A percentile compares a stretch with the other conserved stretches of the same genome.
Evolutionary conservation across 2,888 invertebrate species (phyloP).

Genomic region (Melipona bicolor): DNA sequence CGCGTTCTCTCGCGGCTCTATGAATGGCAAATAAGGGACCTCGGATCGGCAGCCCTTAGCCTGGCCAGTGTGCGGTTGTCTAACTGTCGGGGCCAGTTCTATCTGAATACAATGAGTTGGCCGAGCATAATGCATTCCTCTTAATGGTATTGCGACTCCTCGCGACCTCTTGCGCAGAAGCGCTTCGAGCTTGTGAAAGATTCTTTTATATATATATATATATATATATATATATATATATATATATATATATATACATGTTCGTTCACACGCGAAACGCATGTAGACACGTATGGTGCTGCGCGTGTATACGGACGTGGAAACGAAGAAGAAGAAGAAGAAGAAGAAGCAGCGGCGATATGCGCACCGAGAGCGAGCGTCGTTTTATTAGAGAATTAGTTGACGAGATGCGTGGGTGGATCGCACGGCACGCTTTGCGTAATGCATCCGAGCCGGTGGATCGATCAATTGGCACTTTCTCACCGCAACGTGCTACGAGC

Average conservation of each 20-base stretch:
- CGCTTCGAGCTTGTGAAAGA: slow-evolving; percentile 16
- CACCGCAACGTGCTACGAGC: background rate
- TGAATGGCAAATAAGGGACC: slow-evolving; percentile 79
- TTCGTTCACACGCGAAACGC: background rate
- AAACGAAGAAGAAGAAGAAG: background rate
- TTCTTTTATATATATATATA: background rate
- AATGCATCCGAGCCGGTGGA: slow-evolving; percentile 50
- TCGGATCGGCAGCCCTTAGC: slow-evolving; percentile 40
- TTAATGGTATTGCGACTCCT: slow-evolving; percentile 73
- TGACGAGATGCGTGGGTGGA: slow-evolving; percentile 69
- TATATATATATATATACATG: too few relatives aligned
- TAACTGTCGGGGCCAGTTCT: slow-evolving; percentile 45
- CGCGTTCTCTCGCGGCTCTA: slow-evolving; percentile 69
- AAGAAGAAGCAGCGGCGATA: background rate
- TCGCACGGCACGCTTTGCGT: slow-evolving; percentile 61
- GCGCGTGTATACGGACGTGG: background rate
- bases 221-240: too few relatives aligned
- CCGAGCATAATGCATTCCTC: slow-evolving; percentile 73
- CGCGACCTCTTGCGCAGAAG: slow-evolving; percentile 58
- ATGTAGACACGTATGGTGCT: too few relatives aligned
- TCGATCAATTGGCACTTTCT: slow-evolving; percentile 54
- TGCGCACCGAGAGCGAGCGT: slow-evolving; percentile 46
- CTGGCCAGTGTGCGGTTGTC: slow-evolving; percentile 15
- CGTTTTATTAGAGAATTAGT: slow-evolving; percentile 72
- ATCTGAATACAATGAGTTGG: slow-evolving; percentile 82